A percentile compares a stretch with the other conserved stretches of the same genome.
These are phyloP conservation scores for Myotis planiceps DNA, from an alignment of 2,797 vertebrate species.

Conservation along the genomic window DNA sequence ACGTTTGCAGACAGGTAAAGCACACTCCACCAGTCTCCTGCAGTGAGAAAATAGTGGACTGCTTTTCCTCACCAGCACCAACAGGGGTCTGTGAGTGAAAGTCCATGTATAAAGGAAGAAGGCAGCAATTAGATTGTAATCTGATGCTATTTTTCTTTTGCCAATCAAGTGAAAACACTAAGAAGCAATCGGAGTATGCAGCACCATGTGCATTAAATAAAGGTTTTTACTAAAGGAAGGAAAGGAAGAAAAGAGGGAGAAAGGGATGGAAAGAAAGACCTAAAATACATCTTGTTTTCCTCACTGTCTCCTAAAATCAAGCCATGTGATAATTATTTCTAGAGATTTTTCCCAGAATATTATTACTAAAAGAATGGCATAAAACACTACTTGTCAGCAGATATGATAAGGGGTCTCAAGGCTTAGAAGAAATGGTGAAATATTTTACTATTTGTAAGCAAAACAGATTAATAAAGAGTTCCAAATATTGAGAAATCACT, in stretches of 20 bases:
- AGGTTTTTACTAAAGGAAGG: slow-evolving; percentile 60
- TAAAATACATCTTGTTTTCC: not conserved
- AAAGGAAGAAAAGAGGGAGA: not conserved
- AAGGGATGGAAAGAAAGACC: not conserved
- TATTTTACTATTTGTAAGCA: slow-evolving; percentile 48
- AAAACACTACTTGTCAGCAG: slow-evolving; percentile 12
- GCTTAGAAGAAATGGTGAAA: not conserved
- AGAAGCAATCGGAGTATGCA: not conserved
- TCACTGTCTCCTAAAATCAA: not conserved
- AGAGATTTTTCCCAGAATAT: not conserved
- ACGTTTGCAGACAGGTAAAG: not conserved
- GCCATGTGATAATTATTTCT: not conserved
- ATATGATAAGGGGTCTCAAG: not conserved
- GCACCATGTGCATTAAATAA: slow-evolving; percentile 55
- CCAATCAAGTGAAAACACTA: slow-evolving; percentile 55
- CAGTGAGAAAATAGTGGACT: not conserved
- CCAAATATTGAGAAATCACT: slow-evolving; percentile 63
- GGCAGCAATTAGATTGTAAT: slow-evolving; percentile 58
- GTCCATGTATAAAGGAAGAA: not conserved
- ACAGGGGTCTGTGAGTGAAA: slow-evolving; percentile 32
- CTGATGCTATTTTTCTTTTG: slow-evolving; percentile 69
- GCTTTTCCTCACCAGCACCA: not conserved
- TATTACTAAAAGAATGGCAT: not conserved
- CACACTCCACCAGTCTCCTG: not conserved
- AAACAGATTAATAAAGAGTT: not conserved